Percentiles rank a stretch among this genome's conserved stretches.
Evolutionary conservation across 2,113 vertebrate genomes (phyloP).

Genomic region (Gavialis gangeticus): DNA sequence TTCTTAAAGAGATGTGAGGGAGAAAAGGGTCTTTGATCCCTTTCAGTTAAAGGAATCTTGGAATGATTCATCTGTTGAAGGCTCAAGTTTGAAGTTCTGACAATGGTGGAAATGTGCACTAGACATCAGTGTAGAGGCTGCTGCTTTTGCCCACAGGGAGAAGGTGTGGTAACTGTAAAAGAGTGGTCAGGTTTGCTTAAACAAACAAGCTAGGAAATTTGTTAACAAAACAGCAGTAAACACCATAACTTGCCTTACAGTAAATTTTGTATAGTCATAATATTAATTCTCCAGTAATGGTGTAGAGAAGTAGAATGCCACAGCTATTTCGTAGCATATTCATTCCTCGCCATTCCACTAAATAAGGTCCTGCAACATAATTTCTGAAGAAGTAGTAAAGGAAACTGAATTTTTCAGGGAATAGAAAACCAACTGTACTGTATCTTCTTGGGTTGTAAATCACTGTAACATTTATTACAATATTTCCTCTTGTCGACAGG

Average conservation of each 20-base stretch:
- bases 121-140: not conserved
- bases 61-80: too few relatives aligned
- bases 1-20: not conserved
- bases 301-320: not conserved
- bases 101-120: not conserved
- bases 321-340: not conserved
- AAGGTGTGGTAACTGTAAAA: not conserved
- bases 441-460: not conserved
- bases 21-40: not conserved
- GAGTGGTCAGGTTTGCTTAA: not conserved
- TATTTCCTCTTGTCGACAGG: slow-evolving; percentile 73
- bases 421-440: not conserved
- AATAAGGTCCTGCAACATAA: slow-evolving; percentile 5
- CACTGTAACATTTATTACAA: too few relatives aligned
- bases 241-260: not conserved
- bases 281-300: not conserved
- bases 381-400: not conserved
- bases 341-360: not conserved
- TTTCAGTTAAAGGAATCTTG: not conserved
- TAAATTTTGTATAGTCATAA: slow-evolving; percentile 3
- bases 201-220: too few relatives aligned
- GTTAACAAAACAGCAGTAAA: not conserved
- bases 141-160: not conserved
- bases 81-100: not conserved
- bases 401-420: not conserved